Conservation (phyloP, 2,888 invertebrate species). For the Hemicrepidius hirtus region DNA sequence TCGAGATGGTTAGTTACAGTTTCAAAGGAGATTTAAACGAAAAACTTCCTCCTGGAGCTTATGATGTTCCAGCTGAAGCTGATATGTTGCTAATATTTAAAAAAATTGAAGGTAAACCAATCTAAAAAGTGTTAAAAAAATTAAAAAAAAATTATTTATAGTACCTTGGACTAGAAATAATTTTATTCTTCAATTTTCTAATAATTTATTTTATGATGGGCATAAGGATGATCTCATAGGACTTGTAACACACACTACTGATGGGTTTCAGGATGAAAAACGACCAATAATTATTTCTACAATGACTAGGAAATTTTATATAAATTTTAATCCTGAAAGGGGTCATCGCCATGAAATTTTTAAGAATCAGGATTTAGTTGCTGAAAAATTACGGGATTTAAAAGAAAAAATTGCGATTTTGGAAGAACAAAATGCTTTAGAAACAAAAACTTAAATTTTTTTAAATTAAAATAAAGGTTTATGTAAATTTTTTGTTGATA, state of each 20-base stretch:
- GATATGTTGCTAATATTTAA: constrained; percentile 60
- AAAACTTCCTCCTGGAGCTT: constrained; percentile 26
- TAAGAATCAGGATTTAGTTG: neutral
- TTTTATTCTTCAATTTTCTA: constrained; percentile 59
- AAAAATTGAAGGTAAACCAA: constrained; percentile 36
- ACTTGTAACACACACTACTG: constrained; percentile 56
- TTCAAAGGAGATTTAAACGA: neutral
- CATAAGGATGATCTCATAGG: constrained; percentile 63
- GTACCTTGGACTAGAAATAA: constrained; percentile 11
- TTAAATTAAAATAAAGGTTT: too few species aligned
- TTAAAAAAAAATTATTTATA: constrained; percentile 27
- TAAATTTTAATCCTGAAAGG: constrained; percentile 58
- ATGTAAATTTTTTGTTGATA: too few species aligned
- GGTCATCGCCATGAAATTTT: constrained; percentile 58
- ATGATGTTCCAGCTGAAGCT: constrained; percentile 59
- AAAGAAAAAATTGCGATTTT: neutral
- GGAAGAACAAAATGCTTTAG: neutral
- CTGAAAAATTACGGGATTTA: constrained; percentile 9
- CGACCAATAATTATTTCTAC: constrained; percentile 65
- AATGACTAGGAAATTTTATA: constrained; percentile 66
- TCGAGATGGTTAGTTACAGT: neutral
- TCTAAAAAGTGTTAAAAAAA: too few species aligned
- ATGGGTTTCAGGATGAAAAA: constrained; percentile 45
- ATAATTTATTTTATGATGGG: constrained; percentile 61
- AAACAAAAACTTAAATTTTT: too few species aligned